Base-by-base conservation (phyloP, 2,888 invertebrate genomes). In the Drosophila setosimentum region DNA sequence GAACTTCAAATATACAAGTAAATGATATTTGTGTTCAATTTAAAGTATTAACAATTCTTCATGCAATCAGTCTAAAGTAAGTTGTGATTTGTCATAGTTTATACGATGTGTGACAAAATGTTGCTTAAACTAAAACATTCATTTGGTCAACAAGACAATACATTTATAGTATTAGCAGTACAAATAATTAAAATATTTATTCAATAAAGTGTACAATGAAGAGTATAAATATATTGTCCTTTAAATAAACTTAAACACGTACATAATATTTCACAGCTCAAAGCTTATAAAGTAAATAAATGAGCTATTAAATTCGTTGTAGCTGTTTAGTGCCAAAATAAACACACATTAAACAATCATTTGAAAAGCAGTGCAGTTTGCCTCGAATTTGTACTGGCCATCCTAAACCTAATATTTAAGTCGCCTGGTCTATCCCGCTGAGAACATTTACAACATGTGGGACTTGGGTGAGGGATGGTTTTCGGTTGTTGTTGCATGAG, bases 401-500 rank as follows among this genome's bases (percentile, higher is more conserved):
- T 18, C 27, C 27, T 57, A 30, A 49, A 58, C 33, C 6, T 24
- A 18, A 53, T 57, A 57, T 51, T 69, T 37, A 57, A 68, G 60
- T 49, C 49, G 24, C 16, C 57, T 30, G 13, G 29, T 29, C 18
- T 11, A 16, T 35, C 32, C 40, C 33, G 27, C 55, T 60, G 68
- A 30, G 48, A 50, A 29, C 27, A 21, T 58, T 61, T 48, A 37
- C 58, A 50, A 66, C 68, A 64, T 68, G 50, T 67, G 58, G 35
- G 8, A 3, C 11, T 24, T 42, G 48, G 29, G 4, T 42, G 35
- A 11, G 33, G 11, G 42, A 13, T 42, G 49, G 54, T 50, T 53
- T 75, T 32, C 29, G 53, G 53, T 24, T 53, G 21, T 21, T 54
- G 35, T 54, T n/a, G 16, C 45, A 10, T 11, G 42, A 21, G 59